These are phyloP conservation scores for Enchytraeus crypticus DNA, from an alignment of 2,888 invertebrate species.

Conservation along the genomic window DNA sequence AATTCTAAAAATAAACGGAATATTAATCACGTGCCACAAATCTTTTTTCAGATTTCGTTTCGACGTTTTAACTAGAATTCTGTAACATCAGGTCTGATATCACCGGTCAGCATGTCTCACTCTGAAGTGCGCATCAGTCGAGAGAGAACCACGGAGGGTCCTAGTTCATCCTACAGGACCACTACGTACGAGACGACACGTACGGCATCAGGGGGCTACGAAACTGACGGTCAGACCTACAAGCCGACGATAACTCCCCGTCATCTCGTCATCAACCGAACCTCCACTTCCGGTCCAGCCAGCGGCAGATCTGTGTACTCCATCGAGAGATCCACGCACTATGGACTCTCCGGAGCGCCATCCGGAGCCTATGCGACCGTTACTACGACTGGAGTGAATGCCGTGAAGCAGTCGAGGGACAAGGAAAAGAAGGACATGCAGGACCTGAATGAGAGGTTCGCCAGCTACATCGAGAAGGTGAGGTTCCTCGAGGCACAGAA, in stretches of 20 bases:
- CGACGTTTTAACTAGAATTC: no score
- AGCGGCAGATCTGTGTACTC: constrained; percentile 17
- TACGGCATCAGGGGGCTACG: background rate
- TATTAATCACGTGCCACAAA: no score
- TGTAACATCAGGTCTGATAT: no score
- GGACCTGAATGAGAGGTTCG: constrained; percentile 53
- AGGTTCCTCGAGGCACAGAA: constrained; percentile 50
- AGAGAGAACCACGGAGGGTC: constrained; percentile 8
- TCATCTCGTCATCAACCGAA: constrained; percentile 17
- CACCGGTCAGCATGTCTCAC: background rate
- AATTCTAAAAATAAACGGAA: no score
- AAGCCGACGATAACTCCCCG: constrained; percentile 12
- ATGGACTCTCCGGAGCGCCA: background rate
- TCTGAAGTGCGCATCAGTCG: constrained; percentile 35
- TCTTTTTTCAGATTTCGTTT: background rate
- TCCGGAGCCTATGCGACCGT: constrained; percentile 36
- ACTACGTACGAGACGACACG: constrained; percentile 10
- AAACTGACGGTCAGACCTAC: constrained; percentile 6
- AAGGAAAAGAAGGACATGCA: constrained; percentile 53
- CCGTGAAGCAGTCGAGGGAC: constrained; percentile 47
- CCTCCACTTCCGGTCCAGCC: background rate
- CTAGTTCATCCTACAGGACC: background rate
- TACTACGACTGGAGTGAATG: constrained; percentile 41
- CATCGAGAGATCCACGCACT: background rate
- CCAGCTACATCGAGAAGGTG: constrained; percentile 53